Evolutionary conservation across 2,888 invertebrate genomes (phyloP), one percentile per base, ranked within the genome.

Genomic region (Eulithis prunata): DNA sequence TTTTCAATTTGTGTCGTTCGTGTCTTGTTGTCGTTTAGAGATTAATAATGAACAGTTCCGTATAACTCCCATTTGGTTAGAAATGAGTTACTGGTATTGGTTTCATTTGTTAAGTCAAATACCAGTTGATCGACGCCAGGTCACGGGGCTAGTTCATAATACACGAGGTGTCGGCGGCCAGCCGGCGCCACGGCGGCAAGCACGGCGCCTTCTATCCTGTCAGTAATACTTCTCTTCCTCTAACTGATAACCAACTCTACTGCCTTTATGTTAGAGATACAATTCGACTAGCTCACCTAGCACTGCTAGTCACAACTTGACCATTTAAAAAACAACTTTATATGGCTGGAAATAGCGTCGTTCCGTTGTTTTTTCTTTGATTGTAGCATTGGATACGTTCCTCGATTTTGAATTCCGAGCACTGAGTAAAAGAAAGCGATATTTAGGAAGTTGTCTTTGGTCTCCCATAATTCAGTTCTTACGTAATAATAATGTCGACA

Each of bases 91-190:
- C 77, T 75, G 75, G 84, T 85, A 86, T 84, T 70, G 80, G 79
- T 86, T 49, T 82, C 77, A 81, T 84, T 88, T 87, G 86, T 80
- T 78, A 85, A 89, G 87, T 89, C 87, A 89, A 91, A 89, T 89
- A 87, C 85, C 83, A 89, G 89, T 90, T 90, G 91, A 90, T 90
- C 90, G 88, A 87, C 87, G 90, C 83, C 91, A 83, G 91, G 91
- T 92, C 90, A 89, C 88, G 86, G 81, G 89, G 88, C 91, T 91
- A 91, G 91, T 91, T 86, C 90, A 91, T 91, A 91, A 91, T 90
- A 91, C 90, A 90, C 90, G 90, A 92, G 90, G 91, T 90, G 91
- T 89, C 84, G 87, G 90, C 91, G 92, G 89, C 92, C 80, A 83
- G 90, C 84, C 90, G 92, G 92, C 92, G 92, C 92, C 92, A 91